phyloP scores from a whole-genome alignment of 2,113 vertebrate species.

The Cranoglanis bouderius region DNA sequence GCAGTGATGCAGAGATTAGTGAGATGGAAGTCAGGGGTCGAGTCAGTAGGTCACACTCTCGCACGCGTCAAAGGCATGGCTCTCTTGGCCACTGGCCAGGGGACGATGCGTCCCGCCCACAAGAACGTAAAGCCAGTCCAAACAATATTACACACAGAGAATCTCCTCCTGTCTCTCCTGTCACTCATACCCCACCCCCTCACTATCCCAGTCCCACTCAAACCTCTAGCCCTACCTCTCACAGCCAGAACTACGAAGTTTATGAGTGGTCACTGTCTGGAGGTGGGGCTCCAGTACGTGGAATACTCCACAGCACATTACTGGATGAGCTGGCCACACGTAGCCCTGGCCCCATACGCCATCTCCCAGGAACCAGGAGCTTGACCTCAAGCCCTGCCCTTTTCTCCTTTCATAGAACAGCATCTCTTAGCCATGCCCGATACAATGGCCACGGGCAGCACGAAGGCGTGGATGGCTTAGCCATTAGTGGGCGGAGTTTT shows the following conservation, averaged over 20 bases:
- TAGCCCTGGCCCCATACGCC: slow-evolving; percentile 70
- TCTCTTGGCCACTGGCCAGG: slow-evolving; percentile 62
- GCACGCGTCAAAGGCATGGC: slow-evolving; percentile 81
- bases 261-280: slow-evolving; percentile 74
- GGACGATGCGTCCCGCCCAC: slow-evolving; percentile 60
- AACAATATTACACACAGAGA: slow-evolving; percentile 71
- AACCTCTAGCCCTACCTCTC: slow-evolving; percentile 48
- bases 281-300: slow-evolving; percentile 69
- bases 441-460: slow-evolving; percentile 76
- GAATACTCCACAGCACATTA: slow-evolving; percentile 76
- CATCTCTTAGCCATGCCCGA: slow-evolving; percentile 73
- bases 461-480: slow-evolving; percentile 23
- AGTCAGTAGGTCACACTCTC: slow-evolving; percentile 75
- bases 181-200: slow-evolving; percentile 65
- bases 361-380: slow-evolving; percentile 73
- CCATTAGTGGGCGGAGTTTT: slow-evolving; percentile 26
- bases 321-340: slow-evolving; percentile 73
- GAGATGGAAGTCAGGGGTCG: slow-evolving; percentile 81
- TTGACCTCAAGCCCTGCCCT: slow-evolving; percentile 75
- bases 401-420: slow-evolving; percentile 70
- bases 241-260: slow-evolving; percentile 67
- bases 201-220: slow-evolving; percentile 59
- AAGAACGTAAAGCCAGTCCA: slow-evolving; percentile 72
- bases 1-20: slow-evolving; percentile 83
- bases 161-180: slow-evolving; percentile 66